These are phyloP conservation scores for Ophiothrix spiculata DNA, from an alignment of 35 echinoderm and acorn worm genomes.

Conservation along the genomic window DNA sequence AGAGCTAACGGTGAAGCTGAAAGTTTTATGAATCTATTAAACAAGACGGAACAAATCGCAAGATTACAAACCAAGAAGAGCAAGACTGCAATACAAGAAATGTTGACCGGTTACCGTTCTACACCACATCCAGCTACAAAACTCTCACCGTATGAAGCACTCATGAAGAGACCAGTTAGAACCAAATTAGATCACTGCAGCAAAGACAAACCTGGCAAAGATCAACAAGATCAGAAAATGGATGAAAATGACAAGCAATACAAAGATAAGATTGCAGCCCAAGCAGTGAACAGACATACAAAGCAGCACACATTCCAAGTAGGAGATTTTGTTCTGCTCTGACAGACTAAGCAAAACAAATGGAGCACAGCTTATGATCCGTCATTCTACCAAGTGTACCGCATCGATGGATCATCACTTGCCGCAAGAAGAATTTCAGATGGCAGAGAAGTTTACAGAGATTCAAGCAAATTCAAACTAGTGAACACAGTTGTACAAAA, in stretches of 20 bases:
- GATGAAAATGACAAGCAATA: constrained; percentile 43
- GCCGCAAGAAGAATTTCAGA: constrained; percentile 63
- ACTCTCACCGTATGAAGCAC: constrained; percentile 46
- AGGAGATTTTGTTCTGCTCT: constrained; percentile 55
- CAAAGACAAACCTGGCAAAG: background rate
- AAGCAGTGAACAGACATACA: constrained; percentile 53
- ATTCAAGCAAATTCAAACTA: constrained; percentile 47
- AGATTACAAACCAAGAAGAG: constrained; percentile 29
- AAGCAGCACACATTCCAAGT: constrained; percentile 38
- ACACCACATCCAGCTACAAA: constrained; percentile 51
- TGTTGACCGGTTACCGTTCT: constrained; percentile 61
- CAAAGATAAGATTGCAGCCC: constrained; percentile 25
- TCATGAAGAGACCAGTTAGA: constrained; percentile 46
- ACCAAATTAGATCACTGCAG: constrained; percentile 40
- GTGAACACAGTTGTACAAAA: constrained; percentile 41
- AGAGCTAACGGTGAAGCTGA: constrained; percentile 69
- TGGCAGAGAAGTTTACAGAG: constrained; percentile 44
- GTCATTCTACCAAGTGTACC: constrained; percentile 66
- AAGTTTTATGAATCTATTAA: constrained; percentile 62
- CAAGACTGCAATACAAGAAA: constrained; percentile 42
- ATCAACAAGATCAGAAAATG: background rate
- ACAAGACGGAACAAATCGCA: constrained; percentile 52
- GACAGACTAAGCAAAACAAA: constrained; percentile 49
- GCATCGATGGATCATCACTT: constrained; percentile 55
- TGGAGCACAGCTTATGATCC: constrained; percentile 64